These are phyloP conservation scores for Glandiceps talaboti DNA, from an alignment of 53 echinoderm and acorn worm species.

Conservation along the genomic window DNA sequence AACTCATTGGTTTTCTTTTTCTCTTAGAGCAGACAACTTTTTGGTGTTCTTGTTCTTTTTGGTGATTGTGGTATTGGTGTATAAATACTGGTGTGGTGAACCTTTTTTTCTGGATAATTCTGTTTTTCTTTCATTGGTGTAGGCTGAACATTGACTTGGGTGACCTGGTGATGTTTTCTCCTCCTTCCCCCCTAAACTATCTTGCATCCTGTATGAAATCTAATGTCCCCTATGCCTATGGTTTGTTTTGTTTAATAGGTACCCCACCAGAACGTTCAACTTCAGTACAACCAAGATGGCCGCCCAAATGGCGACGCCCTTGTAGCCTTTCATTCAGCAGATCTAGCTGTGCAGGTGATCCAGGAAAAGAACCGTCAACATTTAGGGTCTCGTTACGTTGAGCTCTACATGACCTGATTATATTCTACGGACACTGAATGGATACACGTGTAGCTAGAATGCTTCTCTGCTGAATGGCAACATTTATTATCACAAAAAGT, in stretches of 20 bases:
- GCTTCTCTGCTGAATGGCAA: neutral
- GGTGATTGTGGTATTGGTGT: too few relatives aligned
- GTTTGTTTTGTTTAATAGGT: conserved; percentile 29
- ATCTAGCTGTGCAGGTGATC: conserved; percentile 66
- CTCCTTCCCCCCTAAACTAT: too few relatives aligned
- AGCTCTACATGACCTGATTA: conserved; percentile 68
- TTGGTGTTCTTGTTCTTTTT: too few relatives aligned
- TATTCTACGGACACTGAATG: neutral
- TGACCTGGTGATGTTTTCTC: too few relatives aligned
- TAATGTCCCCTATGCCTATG: too few relatives aligned
- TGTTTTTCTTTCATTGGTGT: too few relatives aligned
- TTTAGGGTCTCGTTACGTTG: conserved; percentile 58
- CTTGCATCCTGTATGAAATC: too few relatives aligned
- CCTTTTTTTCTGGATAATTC: too few relatives aligned
- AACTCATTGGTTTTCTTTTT: too few relatives aligned
- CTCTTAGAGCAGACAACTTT: too few relatives aligned
- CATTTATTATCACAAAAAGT: neutral
- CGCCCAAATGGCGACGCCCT: conserved; percentile 56
- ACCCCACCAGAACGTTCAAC: conserved; percentile 86
- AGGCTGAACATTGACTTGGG: too few relatives aligned
- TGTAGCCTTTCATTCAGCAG: conserved; percentile 79
- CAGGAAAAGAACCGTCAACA: conserved; percentile 54
- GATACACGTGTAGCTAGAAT: neutral
- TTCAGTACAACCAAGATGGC: conserved; percentile 33
- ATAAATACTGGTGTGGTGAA: too few relatives aligned